Conservation (phyloP, 2,797 vertebrate genomes). For the Thaleichthys pacificus region DNA sequence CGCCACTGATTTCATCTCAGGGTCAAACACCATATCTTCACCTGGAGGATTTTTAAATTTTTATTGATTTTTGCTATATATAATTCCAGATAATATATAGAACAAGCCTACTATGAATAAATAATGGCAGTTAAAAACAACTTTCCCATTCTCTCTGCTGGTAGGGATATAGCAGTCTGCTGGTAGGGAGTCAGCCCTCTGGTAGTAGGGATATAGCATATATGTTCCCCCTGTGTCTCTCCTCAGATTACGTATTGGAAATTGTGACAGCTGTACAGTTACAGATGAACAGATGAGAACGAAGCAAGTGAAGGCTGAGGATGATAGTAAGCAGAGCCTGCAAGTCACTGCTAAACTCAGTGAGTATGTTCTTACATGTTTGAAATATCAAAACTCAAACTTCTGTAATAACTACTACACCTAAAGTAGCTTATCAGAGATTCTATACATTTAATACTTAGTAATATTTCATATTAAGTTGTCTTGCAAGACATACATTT, state of each 20-base stretch:
- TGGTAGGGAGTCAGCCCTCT: not conserved
- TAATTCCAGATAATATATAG: too few species aligned
- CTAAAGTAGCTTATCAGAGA: not conserved
- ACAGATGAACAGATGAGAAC: conserved; percentile 85
- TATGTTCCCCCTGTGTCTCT: not conserved
- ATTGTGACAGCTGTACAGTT: conserved; percentile 85
- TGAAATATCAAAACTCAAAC: not conserved
- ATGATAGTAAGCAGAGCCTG: conserved; percentile 80
- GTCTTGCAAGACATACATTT: not conserved
- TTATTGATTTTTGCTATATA: too few species aligned
- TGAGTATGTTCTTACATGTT: conserved; percentile 66
- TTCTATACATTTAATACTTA: too few species aligned
- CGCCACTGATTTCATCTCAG: too few species aligned
- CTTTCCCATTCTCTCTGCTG: not conserved
- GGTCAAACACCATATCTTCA: too few species aligned
- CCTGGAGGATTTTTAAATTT: too few species aligned
- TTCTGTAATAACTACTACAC: not conserved
- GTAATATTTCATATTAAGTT: not conserved
- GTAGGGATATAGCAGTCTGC: not conserved
- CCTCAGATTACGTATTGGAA: conserved; percentile 76
- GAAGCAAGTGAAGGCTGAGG: conserved; percentile 81
- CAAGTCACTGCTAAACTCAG: conserved; percentile 83
- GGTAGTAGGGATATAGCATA: too few species aligned
- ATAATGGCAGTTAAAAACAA: not conserved
- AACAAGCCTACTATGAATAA: not conserved